phyloP scores from a whole-genome alignment of 2,113 vertebrate genomes.

The Pyxicephalus adspersus region DNA sequence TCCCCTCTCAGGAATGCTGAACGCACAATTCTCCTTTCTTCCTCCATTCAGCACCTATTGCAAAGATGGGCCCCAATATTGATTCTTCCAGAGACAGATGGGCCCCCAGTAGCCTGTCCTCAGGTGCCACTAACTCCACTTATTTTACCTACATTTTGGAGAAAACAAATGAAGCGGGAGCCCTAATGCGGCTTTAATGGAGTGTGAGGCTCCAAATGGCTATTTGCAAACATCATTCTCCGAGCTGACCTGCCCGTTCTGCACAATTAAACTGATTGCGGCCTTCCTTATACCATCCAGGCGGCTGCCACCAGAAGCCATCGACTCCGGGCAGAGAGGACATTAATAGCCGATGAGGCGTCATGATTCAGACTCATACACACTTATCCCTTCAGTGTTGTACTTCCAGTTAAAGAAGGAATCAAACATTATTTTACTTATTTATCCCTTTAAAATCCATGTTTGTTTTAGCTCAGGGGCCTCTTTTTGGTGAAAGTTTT shows the following conservation, averaged over 20 bases:
- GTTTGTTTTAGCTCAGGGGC: too few relatives aligned
- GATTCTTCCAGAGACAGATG: slow-evolving; percentile 11
- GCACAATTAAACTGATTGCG: slow-evolving; percentile 13
- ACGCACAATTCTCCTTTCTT: not conserved
- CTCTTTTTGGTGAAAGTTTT: too few relatives aligned
- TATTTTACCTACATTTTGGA: slow-evolving; percentile 12
- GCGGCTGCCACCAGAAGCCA: not conserved
- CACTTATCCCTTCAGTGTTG: not conserved
- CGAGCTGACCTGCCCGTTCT: slow-evolving; percentile 18
- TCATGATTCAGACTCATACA: not conserved
- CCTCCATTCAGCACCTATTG: not conserved
- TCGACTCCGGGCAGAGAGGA: not conserved
- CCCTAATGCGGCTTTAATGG: slow-evolving; percentile 41
- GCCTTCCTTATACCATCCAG: not conserved
- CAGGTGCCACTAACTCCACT: not conserved
- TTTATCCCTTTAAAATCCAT: too few relatives aligned
- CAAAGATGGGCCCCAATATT: not conserved
- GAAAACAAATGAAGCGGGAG: not conserved
- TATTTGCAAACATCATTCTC: slow-evolving; percentile 18
- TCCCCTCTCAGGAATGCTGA: too few relatives aligned
- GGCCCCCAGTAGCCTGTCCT: not conserved
- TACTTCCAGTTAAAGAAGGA: too few relatives aligned
- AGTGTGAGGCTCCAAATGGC: slow-evolving; percentile 29
- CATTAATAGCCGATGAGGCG: not conserved
- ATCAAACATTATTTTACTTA: too few relatives aligned